These are phyloP conservation scores for Peromyscus californicus DNA, from an alignment of 2,113 vertebrate species.

Conservation along the genomic window DNA sequence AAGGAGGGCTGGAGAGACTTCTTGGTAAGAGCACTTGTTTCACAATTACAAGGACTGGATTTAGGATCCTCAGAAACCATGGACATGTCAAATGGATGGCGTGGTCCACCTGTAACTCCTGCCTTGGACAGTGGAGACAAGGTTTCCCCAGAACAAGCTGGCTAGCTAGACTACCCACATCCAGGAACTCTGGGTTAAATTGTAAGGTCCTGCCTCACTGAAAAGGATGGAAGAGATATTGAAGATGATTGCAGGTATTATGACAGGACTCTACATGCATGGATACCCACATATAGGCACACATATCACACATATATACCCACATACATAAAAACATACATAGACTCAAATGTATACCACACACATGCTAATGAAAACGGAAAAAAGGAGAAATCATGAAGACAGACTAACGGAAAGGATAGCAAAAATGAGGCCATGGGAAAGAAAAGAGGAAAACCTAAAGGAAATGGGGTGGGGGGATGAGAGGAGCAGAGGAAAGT, in stretches of 20 bases:
- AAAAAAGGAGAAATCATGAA: neutral
- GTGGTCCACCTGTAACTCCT: too few relatives aligned
- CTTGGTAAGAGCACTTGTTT: neutral
- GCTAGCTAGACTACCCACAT: too few relatives aligned
- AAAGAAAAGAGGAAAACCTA: neutral
- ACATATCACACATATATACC: neutral
- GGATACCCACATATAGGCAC: neutral
- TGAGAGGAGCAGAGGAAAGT: neutral
- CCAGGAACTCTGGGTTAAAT: neutral
- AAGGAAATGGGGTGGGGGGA: too few relatives aligned
- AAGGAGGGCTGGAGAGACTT: neutral
- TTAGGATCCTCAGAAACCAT: neutral
- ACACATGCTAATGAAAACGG: neutral
- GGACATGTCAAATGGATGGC: too few relatives aligned
- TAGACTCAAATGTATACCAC: neutral
- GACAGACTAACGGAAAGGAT: neutral
- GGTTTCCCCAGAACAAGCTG: neutral
- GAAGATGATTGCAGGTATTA: neutral
- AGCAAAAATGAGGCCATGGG: neutral
- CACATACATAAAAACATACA: neutral
- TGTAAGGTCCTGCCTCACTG: neutral
- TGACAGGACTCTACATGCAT: neutral
- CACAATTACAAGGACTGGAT: fast-evolving
- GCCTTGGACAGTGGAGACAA: neutral
- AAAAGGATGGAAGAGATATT: neutral